phyloP scores from a whole-genome alignment of 1,140 invertebrate genomes.

The Eumeta japonica region DNA sequence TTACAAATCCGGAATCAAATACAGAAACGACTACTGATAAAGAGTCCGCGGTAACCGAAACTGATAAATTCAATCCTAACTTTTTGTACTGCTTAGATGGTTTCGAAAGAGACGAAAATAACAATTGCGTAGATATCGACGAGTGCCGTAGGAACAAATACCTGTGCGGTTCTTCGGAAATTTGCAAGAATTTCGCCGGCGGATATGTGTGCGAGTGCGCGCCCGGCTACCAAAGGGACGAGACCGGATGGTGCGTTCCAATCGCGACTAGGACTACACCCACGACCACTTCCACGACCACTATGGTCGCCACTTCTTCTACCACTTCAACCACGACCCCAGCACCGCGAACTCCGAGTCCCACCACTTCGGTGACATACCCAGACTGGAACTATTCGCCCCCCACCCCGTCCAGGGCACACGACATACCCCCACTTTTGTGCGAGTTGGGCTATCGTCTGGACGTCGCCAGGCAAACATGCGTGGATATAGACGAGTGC shows the following conservation, averaged over 20 bases:
- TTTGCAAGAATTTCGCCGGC: slow-evolving; percentile 75
- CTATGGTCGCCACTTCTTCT: slow-evolving; percentile 15
- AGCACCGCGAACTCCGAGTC: slow-evolving; percentile 1
- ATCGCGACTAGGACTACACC: slow-evolving; percentile 13
- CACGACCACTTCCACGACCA: slow-evolving; percentile 13
- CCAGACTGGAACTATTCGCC: slow-evolving; percentile 21
- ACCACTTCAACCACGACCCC: slow-evolving; percentile 11
- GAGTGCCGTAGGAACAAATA: slow-evolving; percentile 81
- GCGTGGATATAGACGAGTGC: slow-evolving; percentile 71
- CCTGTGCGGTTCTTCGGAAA: slow-evolving; percentile 75
- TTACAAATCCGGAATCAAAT: too few species aligned
- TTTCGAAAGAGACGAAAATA: slow-evolving; percentile 32
- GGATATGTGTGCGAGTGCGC: slow-evolving; percentile 56
- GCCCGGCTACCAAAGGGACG: slow-evolving; percentile 34
- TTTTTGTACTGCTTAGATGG: slow-evolving; percentile 36
- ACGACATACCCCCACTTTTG: slow-evolving; percentile 12
- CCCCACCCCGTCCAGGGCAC: too few species aligned
- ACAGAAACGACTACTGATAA: too few species aligned
- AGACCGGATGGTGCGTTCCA: slow-evolving; percentile 30
- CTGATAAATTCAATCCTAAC: slow-evolving; percentile 26
- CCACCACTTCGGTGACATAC: too few species aligned
- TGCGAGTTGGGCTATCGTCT: slow-evolving; percentile 40
- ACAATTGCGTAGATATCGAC: slow-evolving; percentile 75
- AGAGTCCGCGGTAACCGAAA: too few species aligned
- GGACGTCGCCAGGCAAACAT: slow-evolving; percentile 14